Conservation (phyloP, 23 tunicate species). For the Ascidia mentula region DNA sequence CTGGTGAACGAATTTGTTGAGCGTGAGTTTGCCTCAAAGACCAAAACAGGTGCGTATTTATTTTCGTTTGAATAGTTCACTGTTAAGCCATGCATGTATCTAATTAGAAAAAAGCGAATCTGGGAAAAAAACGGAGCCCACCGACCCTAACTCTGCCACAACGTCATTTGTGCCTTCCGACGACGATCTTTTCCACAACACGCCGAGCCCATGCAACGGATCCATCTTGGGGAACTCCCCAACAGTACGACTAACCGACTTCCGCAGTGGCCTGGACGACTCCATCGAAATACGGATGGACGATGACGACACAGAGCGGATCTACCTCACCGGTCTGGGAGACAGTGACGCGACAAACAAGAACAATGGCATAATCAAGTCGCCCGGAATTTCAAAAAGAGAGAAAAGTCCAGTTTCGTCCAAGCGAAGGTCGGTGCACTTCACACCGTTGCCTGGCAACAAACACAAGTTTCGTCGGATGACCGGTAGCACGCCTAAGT, state of each 20-base stretch:
- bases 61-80: too few species aligned
- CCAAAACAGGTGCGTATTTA: too few species aligned
- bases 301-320: constrained; percentile 2
- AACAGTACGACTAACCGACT: not conserved
- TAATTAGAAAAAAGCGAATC: too few species aligned
- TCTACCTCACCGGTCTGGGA: not conserved
- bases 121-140: not conserved
- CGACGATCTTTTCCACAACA: constrained; percentile 2
- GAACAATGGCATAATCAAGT: not conserved
- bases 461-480: constrained; percentile 1
- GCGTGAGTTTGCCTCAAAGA: too few species aligned
- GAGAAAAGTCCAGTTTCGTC: not conserved
- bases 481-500: constrained; percentile 3
- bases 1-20: too few species aligned
- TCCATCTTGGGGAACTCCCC: not conserved
- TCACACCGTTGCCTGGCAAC: constrained; percentile 2
- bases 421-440: not conserved
- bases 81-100: too few species aligned
- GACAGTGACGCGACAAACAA: not conserved
- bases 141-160: not conserved
- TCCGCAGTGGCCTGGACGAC: not conserved
- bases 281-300: constrained; percentile 1
- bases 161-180: not conserved
- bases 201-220: not conserved
- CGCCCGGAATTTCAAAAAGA: not conserved